Percentiles rank a stretch among this genome's conserved stretches.
phyloP scores from a whole-genome alignment of 2,888 invertebrate genomes.

The Dendrolimus houi region DNA sequence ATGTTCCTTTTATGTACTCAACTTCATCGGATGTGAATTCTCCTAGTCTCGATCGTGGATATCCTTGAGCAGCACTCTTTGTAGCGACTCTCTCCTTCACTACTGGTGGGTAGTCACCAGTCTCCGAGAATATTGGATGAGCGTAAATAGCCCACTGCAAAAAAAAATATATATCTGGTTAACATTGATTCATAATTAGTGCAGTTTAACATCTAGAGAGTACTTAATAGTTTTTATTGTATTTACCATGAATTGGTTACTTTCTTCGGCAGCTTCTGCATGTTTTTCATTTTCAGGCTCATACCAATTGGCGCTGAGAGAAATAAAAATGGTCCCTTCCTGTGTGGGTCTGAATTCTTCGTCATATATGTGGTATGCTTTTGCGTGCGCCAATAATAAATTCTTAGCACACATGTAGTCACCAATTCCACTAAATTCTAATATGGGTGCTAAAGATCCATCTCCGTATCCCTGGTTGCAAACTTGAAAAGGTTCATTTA shows the following conservation, averaged over 20 bases:
- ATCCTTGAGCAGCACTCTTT: conserved; percentile 76
- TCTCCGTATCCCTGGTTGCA: conserved; percentile 56
- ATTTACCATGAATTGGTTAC: neutral
- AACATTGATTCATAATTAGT: no score
- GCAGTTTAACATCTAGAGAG: no score
- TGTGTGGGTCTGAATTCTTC: conserved; percentile 59
- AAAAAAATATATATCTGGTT: conserved; percentile 2
- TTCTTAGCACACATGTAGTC: conserved; percentile 78
- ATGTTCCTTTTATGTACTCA: conserved; percentile 64
- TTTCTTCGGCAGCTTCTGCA: conserved; percentile 4
- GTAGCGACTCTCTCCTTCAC: conserved; percentile 73
- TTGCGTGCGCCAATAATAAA: conserved; percentile 78
- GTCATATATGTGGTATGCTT: conserved; percentile 73
- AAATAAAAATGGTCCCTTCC: conserved; percentile 39
- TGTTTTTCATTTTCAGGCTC: conserved; percentile 14
- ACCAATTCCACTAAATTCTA: conserved; percentile 50
- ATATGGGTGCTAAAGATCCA: conserved; percentile 15
- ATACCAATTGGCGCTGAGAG: conserved; percentile 14
- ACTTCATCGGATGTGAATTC: conserved; percentile 77
- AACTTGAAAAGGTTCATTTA: conserved; percentile 69
- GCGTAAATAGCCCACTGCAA: conserved; percentile 73
- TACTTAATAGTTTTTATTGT: no score
- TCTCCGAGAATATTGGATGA: conserved; percentile 76
- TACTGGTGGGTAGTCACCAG: conserved; percentile 77
- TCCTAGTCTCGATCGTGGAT: conserved; percentile 73